Conservation (phyloP, 1,140 invertebrate species). For the Drosophila cardini region DNA sequence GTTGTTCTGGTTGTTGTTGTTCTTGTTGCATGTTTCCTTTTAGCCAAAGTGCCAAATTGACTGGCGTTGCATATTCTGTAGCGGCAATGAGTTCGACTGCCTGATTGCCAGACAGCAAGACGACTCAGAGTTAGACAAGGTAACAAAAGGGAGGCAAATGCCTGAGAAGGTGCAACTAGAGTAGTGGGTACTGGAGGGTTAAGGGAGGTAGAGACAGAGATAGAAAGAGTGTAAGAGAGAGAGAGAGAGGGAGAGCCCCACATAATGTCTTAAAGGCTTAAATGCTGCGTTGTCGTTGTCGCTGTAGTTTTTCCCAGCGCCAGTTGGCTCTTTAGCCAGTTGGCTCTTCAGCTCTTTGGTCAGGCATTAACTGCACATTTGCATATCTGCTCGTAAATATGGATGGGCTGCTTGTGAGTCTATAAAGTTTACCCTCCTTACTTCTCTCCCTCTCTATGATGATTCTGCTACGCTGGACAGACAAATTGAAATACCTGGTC, state of each 20-base stretch:
- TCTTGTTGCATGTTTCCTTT: constrained; percentile 75
- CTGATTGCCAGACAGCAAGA: constrained; percentile 56
- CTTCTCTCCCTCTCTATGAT: background rate
- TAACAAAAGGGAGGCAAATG: background rate
- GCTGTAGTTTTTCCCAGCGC: constrained; percentile 64
- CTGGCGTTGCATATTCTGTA: constrained; percentile 72
- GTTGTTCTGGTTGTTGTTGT: constrained; percentile 43
- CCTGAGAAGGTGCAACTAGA: too few species aligned
- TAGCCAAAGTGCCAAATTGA: constrained; percentile 83
- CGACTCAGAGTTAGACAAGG: constrained; percentile 14
- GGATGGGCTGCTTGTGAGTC: constrained; percentile 66
- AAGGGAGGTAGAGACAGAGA: background rate
- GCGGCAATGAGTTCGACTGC: constrained; percentile 44
- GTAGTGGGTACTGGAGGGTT: too few species aligned
- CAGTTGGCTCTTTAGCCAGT: constrained; percentile 32
- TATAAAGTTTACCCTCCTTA: constrained; percentile 49
- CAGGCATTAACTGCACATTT: constrained; percentile 72
- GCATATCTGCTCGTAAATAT: constrained; percentile 81
- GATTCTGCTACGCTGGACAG: constrained; percentile 22
- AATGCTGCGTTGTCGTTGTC: constrained; percentile 56
- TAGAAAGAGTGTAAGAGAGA: background rate
- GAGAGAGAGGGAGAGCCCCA: background rate
- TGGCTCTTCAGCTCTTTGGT: constrained; percentile 34
- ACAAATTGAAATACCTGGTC: constrained; percentile 73
- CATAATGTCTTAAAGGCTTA: constrained; percentile 71